Conservation (phyloP, 2,797 vertebrate species). For the Labroides dimidiatus region DNA sequence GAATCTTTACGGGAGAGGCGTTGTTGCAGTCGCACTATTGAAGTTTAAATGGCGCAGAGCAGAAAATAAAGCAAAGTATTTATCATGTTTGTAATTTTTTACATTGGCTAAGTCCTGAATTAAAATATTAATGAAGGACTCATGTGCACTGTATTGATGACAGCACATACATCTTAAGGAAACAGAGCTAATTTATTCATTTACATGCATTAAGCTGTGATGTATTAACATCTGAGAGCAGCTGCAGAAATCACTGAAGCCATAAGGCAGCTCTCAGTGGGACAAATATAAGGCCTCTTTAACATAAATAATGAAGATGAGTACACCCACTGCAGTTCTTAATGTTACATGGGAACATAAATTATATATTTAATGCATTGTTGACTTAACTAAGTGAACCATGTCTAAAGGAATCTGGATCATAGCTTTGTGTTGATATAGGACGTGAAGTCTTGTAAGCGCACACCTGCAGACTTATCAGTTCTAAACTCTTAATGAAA, state of each 20-base stretch:
- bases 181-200: slow-evolving; percentile 59
- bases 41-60: neutral
- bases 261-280: slow-evolving; percentile 52
- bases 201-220: slow-evolving; percentile 42
- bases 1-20: slow-evolving; percentile 7
- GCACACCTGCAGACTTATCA: slow-evolving; percentile 12
- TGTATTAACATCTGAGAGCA: slow-evolving; percentile 37
- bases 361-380: slow-evolving; percentile 48
- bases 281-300: slow-evolving; percentile 31
- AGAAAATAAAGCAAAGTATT: neutral
- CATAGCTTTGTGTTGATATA: slow-evolving; percentile 26
- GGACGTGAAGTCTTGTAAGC: slow-evolving; percentile 18
- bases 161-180: slow-evolving; percentile 37
- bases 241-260: slow-evolving; percentile 47
- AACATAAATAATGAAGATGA: slow-evolving; percentile 62
- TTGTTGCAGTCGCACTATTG: slow-evolving; percentile 6
- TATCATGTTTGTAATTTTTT: no score
- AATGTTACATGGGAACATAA: slow-evolving; percentile 33
- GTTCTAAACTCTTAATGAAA: slow-evolving; percentile 32
- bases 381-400: slow-evolving; percentile 52
- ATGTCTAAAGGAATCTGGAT: slow-evolving; percentile 30
- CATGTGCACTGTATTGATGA: slow-evolving; percentile 30
- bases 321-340: slow-evolving; percentile 35
- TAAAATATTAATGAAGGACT: slow-evolving; percentile 34
- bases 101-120: neutral